Evolutionary conservation across 1,140 invertebrate species (phyloP).

Genomic region (Philopotamus ludificatus): DNA sequence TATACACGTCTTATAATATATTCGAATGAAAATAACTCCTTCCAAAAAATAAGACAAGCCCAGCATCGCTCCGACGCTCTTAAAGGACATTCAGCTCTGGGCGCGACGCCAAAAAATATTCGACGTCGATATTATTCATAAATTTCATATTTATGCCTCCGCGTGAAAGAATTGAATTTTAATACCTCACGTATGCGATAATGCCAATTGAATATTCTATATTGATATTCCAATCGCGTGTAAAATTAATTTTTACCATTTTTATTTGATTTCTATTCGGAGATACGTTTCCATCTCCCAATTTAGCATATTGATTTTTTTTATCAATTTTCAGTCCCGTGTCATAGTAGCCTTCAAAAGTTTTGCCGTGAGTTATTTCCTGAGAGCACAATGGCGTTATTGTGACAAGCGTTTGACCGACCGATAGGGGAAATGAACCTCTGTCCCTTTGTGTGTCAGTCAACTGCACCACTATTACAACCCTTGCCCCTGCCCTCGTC

Average conservation of each 20-base stretch:
- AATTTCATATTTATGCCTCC: background rate
- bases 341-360: too few relatives aligned
- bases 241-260: too few relatives aligned
- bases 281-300: too few relatives aligned
- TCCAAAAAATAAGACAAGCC: constrained; percentile 8
- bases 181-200: too few relatives aligned
- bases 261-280: too few relatives aligned
- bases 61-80: background rate
- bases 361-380: background rate
- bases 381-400: background rate
- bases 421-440: constrained; percentile 3
- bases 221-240: too few relatives aligned
- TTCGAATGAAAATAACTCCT: background rate
- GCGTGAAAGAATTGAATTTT: too few relatives aligned
- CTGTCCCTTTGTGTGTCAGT: background rate
- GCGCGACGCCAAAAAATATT: background rate
- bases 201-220: too few relatives aligned
- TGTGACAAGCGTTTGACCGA: constrained; percentile 1
- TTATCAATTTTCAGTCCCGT: too few relatives aligned
- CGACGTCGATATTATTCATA: background rate
- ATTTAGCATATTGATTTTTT: too few relatives aligned
- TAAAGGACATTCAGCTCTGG: background rate
- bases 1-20: background rate
- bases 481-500: background rate
- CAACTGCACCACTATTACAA: background rate